Percentiles rank a stretch among this genome's conserved stretches.
These are phyloP conservation scores for Cynocephalus volans DNA, from an alignment of 2,113 vertebrate species.

Conservation along the genomic window DNA sequence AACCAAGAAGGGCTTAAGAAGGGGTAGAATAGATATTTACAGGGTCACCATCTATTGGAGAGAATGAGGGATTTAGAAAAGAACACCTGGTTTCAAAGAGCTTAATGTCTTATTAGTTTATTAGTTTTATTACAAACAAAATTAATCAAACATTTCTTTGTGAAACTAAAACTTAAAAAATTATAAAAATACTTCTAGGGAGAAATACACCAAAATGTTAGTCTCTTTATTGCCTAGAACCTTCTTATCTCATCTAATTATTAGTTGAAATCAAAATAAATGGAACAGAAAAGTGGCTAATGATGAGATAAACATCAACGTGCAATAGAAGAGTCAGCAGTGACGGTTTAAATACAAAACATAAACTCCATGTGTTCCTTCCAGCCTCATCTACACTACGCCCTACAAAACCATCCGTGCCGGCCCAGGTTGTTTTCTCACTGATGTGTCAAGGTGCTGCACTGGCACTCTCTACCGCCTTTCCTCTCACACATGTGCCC, in stretches of 20 bases:
- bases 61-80: neutral
- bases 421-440: neutral
- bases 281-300: neutral
- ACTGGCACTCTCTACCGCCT: too few species aligned
- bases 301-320: neutral
- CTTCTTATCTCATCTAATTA: neutral
- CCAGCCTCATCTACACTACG: neutral
- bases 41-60: neutral
- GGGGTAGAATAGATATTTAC: neutral
- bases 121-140: neutral
- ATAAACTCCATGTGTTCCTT: neutral
- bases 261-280: neutral
- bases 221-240: neutral
- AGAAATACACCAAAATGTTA: neutral
- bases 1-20: neutral
- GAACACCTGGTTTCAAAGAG: neutral
- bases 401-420: neutral
- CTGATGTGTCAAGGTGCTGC: rapidly evolving
- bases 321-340: neutral
- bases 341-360: neutral
- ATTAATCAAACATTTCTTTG: neutral
- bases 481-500: neutral
- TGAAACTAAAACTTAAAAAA: neutral
- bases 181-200: neutral
- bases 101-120: neutral